Evolutionary conservation across 2,113 vertebrate species (phyloP), one percentile per base, ranked within the genome.

Genomic region (Siphamia tubifer): DNA sequence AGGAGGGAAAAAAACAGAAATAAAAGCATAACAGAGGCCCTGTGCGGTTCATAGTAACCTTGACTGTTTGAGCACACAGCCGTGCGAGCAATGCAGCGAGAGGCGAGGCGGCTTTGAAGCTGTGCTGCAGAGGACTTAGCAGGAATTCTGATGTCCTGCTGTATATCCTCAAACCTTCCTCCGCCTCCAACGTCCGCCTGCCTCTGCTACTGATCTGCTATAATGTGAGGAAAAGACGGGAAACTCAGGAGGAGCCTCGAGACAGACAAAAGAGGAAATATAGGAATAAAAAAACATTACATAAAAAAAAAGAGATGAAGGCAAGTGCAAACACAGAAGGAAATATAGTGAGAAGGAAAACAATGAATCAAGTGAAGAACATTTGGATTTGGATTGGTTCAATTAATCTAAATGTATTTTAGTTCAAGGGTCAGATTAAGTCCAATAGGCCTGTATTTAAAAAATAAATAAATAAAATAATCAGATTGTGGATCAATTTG

Each of bases 101-200:
- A 77, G 55, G 54, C 68, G 77, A 86, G 34, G 28, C 1, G 42
- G 5, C 68, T 94, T 95, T 94, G 94, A 96, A 94, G 94, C 76
- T 78, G 68, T 44, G 45, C 82, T 90, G 94, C 93, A 91, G 94
- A 94, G 92, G 86, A 77, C 83, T 87, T 35, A 94, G 94, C 94
- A 94, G 93, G 94, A 93, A 96, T 94, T 91, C 93, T 90, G 87
- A 94, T 92, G 91, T 16, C 42, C 47, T 83, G 87, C 93, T 24
- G 20, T 30, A 88, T 81, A 91, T 86, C 82, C 57, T 20, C 55
- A 48, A 81, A 69, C 47, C 56, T 52, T 57, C 57, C 53, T 32
- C 64, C 55, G 51, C 52, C 30, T 30, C 25, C 63, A 39, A 32
- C 19, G 5, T 12, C 31, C 13, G 6, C 19, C 25, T 20, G 16